Percentiles rank a stretch among this genome's conserved stretches.
These are phyloP conservation scores for Pseudocheirus occidentalis DNA, from an alignment of 2,797 vertebrate species.

Conservation along the genomic window DNA sequence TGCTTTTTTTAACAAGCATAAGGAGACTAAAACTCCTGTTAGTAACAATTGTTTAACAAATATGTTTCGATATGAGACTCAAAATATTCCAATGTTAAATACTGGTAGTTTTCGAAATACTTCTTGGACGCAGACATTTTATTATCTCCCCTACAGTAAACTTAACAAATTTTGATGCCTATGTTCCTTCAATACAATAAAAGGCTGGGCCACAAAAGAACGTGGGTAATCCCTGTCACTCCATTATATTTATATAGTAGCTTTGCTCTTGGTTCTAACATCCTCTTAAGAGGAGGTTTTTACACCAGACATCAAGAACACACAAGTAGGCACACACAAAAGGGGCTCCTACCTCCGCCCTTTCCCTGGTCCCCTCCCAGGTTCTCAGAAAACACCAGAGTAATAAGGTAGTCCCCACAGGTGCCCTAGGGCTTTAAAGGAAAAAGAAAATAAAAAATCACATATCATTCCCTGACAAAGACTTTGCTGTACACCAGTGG, in stretches of 20 bases:
- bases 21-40: background rate
- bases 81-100: constrained; percentile 13
- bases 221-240: constrained; percentile 42
- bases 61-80: constrained; percentile 55
- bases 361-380: constrained; percentile 1
- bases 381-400: background rate
- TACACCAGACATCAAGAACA: constrained; percentile 21
- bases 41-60: constrained; percentile 34
- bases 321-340: constrained; percentile 55
- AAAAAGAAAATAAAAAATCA: background rate
- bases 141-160: constrained; percentile 27
- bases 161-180: constrained; percentile 43
- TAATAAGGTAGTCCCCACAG: background rate
- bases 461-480: constrained; percentile 40
- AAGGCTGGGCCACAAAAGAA: constrained; percentile 26
- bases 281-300: constrained; percentile 14
- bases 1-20: constrained; percentile 12
- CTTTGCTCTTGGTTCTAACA: constrained; percentile 39
- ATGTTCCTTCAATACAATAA: constrained; percentile 45
- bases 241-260: constrained; percentile 24
- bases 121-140: background rate
- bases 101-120: constrained; percentile 47
- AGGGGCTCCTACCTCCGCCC: constrained; percentile 26
- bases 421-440: constrained; percentile 13
- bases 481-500: background rate